Base-by-base conservation (phyloP, 2,888 invertebrate species). In the Plutella xylostella region DNA sequence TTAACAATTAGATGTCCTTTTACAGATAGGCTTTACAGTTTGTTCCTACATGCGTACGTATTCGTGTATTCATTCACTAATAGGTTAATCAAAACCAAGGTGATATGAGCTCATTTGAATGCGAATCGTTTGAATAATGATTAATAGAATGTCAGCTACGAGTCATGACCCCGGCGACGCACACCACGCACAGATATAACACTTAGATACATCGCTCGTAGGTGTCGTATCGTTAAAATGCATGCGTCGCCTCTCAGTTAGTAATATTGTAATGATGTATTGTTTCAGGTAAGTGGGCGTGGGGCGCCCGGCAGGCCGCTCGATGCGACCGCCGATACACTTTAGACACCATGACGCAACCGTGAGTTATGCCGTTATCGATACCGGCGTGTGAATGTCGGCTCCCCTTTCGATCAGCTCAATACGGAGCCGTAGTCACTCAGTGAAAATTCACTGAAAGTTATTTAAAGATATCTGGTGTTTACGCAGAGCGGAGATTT, bases 221-320 rank as follows among this genome's bases (percentile, higher is more conserved):
- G 39, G 38, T 45, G 38, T 41, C 21, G 42, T 34, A 28, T 35
- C 38, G 42, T 63, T 42, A 40, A 42, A 66, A 66, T 61, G 55
- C 56, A 65, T 65, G 60, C 62, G 61, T 68, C 62, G 60, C 64
- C 58, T 64, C 57, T 60, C 63, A 56, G 66, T 60, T 62, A 57
- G 66, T 74, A 63, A 72, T 72, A 78, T 80, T 79, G 65, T 79
- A 82, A 78, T 80, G 78, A 78, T 72, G 72, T 68, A 83, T 83
- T 83, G 83, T 82, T 82, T 77, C 77, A 79, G 82, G 82, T 83
- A 78, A 77, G 82, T 71, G 69, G 79, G 79, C 67, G 77, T 62
- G 54, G 57, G 56, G 57, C 47, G 52, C 61, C 66, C 64, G 58
- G 54, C 65, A 59, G 63, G 65, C 63, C 53, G 60, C 58, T 60